Percentiles rank a stretch among this genome's conserved stretches.
phyloP scores from a whole-genome alignment of 2,113 vertebrate genomes.

The Todiramphus saurophagus region DNA sequence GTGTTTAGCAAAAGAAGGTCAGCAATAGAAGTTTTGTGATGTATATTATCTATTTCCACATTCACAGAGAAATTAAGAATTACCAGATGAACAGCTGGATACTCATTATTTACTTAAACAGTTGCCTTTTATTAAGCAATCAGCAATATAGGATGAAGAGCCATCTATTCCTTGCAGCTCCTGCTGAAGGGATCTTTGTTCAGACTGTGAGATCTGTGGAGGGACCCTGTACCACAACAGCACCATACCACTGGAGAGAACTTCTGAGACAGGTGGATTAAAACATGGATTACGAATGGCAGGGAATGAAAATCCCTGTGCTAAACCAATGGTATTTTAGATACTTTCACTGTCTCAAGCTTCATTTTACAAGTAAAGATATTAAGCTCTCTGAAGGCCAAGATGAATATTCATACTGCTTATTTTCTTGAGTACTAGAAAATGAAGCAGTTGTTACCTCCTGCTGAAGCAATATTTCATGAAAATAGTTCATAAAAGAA shows the following conservation, averaged over 20 bases:
- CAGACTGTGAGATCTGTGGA: neutral
- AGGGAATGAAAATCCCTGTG: neutral
- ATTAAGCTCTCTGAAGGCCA: neutral
- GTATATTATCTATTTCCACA: neutral
- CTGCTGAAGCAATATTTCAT: neutral
- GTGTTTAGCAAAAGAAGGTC: neutral
- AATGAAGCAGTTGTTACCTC: neutral
- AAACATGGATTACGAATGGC: neutral
- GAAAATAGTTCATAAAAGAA: neutral
- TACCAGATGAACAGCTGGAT: neutral
- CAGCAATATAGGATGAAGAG: neutral
- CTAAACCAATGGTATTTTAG: neutral
- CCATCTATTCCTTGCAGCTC: neutral
- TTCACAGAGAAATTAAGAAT: neutral
- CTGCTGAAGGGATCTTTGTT: neutral
- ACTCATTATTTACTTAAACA: neutral
- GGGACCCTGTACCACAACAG: neutral
- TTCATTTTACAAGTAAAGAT: neutral
- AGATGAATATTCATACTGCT: neutral
- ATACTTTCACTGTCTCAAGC: neutral
- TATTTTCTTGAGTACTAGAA: neutral
- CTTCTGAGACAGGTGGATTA: neutral
- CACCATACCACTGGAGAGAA: neutral
- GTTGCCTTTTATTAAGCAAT: neutral
- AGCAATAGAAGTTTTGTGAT: neutral